Evolutionary conservation across 2,888 invertebrate genomes (phyloP).

Genomic region (Xanthia togata): DNA sequence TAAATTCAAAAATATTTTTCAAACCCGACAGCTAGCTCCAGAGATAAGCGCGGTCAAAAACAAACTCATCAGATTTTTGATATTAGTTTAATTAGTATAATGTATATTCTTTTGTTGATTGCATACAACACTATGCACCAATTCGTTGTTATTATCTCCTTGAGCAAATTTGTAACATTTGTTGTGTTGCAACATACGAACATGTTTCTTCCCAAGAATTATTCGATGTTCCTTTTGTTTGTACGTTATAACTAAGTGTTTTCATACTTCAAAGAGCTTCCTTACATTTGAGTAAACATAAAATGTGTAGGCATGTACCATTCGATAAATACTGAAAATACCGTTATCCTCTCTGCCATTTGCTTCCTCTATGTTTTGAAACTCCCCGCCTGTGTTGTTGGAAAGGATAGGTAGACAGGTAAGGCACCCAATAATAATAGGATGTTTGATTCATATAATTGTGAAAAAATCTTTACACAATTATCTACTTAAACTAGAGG

Average conservation of each 20-base stretch:
- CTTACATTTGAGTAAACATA: slow-evolving; percentile 32
- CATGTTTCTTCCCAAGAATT: slow-evolving; percentile 35
- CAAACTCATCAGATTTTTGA: too few species aligned
- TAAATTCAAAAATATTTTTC: too few species aligned
- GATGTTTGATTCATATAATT: neutral
- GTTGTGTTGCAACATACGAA: slow-evolving; percentile 12
- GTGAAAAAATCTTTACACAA: neutral
- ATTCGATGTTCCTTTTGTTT: slow-evolving; percentile 33
- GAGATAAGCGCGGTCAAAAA: neutral
- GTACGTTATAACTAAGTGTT: slow-evolving; percentile 11
- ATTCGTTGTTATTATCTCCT: slow-evolving; percentile 6
- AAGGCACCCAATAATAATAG: too few species aligned
- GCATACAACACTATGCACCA: neutral
- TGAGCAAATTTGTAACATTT: slow-evolving; percentile 3
- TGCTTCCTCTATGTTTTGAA: slow-evolving; percentile 12
- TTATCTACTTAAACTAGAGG: too few species aligned
- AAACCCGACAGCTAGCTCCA: too few species aligned
- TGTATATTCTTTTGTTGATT: neutral
- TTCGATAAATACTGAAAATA: slow-evolving; percentile 9
- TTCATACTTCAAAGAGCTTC: slow-evolving; percentile 36
- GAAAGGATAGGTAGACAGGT: neutral
- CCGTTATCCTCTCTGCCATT: slow-evolving; percentile 11
- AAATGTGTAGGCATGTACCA: slow-evolving; percentile 11
- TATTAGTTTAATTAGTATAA: too few species aligned
- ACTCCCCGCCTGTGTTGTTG: neutral